Evolutionary conservation across 2,888 invertebrate genomes (phyloP), one percentile per base, ranked within the genome.

Genomic region (Drosophila antonietae): DNA sequence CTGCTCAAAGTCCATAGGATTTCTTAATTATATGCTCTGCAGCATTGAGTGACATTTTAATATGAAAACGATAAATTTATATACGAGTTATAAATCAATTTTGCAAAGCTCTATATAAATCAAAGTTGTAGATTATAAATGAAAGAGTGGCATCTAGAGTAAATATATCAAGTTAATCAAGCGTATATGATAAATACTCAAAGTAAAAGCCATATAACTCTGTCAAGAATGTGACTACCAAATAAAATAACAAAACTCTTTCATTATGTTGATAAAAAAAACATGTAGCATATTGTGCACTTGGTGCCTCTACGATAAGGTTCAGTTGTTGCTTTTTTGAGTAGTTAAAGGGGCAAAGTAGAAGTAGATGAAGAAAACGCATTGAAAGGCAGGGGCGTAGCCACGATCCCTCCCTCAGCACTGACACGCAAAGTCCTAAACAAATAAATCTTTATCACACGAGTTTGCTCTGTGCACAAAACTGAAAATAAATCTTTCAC

Each of bases 371-470:
- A 6, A 23, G 37, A 14, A 14, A 4, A 8, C 8, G 7, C 15
- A 46, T 8, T 8, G 14, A 46, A 23, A 14, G 8, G 10, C 39
- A 28, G 39, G 15, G 37, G 52, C 20, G 52, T 37, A 10, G 53
- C 7, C 15, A 10, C 23, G 15, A 15, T 39, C 7, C 12, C 28
- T n/a, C 41, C 39, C 61, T 33, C 14, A 14, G 37, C 68, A 70
- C 60, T 65, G 68, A 63, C 73, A 76, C 61, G 44, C 51, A 55
- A 70, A 65, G 86, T 86, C 88, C 88, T 71, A 79, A 89, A 83
- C 82, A 86, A 72, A 90, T 88, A 88, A 90, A 90, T 88, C 90
- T 88, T 85, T 73, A 88, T 81, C 80, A 80, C 57, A 71, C 39
- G 73, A 41, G 46, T 46, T 28, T 46, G 23, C 23, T 15, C 46